A percentile compares a stretch with the other conserved stretches of the same genome.
phyloP scores from a whole-genome alignment of 2,113 vertebrate species.

The Pygathrix nemaeus region DNA sequence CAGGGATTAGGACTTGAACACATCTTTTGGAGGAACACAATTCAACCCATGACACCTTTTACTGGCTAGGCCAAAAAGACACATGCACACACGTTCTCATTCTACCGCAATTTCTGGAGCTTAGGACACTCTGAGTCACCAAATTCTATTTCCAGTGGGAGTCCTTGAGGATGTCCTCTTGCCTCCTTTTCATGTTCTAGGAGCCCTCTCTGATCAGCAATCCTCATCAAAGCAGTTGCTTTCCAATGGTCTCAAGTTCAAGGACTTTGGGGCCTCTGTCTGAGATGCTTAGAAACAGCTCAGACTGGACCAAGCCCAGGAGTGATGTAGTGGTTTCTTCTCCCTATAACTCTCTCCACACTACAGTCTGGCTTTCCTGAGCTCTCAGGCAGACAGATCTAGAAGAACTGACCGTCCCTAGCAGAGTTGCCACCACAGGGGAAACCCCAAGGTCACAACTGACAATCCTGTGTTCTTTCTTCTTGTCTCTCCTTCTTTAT shows the following conservation, averaged over 20 bases:
- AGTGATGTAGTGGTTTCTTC: neutral
- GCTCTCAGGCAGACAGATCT: neutral
- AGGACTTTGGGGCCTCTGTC: neutral
- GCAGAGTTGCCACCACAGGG: neutral
- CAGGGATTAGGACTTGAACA: neutral
- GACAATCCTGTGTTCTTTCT: neutral
- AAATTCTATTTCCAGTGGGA: neutral
- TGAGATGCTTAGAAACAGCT: neutral
- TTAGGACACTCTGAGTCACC: neutral
- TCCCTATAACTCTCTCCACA: neutral
- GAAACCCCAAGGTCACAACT: neutral
- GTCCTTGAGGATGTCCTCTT: neutral
- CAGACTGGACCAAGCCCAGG: neutral
- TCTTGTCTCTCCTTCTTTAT: neutral
- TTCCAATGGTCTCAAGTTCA: neutral
- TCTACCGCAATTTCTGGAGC: neutral
- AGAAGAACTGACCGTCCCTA: neutral
- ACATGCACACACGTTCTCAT: neutral
- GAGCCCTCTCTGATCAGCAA: neutral
- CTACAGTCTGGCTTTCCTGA: neutral
- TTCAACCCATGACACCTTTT: neutral
- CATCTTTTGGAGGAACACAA: neutral
- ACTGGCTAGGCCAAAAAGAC: neutral
- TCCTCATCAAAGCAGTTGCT: neutral
- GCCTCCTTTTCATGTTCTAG: neutral